Percentiles rank a stretch among this genome's conserved stretches.
These are phyloP conservation scores for Ranitomeya variabilis DNA, from an alignment of 2,113 vertebrate genomes.

Conservation along the genomic window DNA sequence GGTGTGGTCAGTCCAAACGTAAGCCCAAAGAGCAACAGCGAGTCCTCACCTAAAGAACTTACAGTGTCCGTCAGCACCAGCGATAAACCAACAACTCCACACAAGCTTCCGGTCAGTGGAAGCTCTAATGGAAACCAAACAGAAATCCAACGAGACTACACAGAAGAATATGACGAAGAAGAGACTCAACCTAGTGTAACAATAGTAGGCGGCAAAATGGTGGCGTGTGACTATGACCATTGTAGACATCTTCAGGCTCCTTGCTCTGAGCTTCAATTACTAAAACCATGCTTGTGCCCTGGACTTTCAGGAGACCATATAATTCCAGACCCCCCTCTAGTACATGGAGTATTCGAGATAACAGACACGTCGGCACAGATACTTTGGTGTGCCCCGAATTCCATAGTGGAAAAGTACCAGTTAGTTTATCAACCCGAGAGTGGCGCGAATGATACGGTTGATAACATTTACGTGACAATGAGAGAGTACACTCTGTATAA, in stretches of 20 bases:
- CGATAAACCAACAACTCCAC: background rate
- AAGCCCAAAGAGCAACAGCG: no score
- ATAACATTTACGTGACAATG: slow-evolving; percentile 68
- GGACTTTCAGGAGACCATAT: slow-evolving; percentile 65
- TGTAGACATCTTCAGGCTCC: slow-evolving; percentile 78
- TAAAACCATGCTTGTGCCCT: slow-evolving; percentile 69
- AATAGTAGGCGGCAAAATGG: rapidly evolving
- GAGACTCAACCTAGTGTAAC: background rate
- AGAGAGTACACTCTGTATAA: slow-evolving; percentile 71
- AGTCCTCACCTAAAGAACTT: background rate
- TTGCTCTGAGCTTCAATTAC: slow-evolving; percentile 70
- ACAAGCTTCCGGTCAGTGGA: background rate
- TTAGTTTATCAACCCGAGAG: slow-evolving; percentile 64
- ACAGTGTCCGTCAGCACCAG: background rate
- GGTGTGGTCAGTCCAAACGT: background rate
- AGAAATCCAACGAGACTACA: background rate
- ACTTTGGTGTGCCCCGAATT: slow-evolving; percentile 78
- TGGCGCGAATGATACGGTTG: slow-evolving; percentile 47
- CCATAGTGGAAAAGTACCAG: slow-evolving; percentile 71
- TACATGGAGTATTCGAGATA: slow-evolving; percentile 67
- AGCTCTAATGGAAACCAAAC: background rate
- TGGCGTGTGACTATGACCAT: slow-evolving; percentile 72
- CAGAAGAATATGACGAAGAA: slow-evolving; percentile 62
- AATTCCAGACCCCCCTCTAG: slow-evolving; percentile 68
- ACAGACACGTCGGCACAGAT: slow-evolving; percentile 73